Conservation (phyloP, 1,140 invertebrate genomes). For the Hesperophylax magnus region DNA sequence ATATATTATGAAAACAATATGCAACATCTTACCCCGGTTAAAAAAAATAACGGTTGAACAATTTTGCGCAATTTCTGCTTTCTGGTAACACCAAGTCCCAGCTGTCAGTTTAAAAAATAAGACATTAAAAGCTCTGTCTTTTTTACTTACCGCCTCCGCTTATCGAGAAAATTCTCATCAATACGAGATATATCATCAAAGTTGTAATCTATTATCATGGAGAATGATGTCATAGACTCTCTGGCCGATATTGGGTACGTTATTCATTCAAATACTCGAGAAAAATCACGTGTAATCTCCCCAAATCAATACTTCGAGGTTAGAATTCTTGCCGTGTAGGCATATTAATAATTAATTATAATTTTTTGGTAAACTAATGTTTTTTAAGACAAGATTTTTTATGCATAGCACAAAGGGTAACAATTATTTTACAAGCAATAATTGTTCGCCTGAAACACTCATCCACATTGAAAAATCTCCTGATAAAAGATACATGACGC, state of each 20-base stretch:
- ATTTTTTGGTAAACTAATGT: too few relatives aligned
- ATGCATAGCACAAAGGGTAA: too few relatives aligned
- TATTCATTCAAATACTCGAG: not conserved
- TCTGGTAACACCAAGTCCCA: not conserved
- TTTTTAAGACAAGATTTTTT: too few relatives aligned
- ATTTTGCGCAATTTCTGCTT: too few relatives aligned
- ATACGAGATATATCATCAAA: not conserved
- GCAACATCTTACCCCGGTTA: not conserved
- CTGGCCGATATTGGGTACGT: conserved; percentile 50
- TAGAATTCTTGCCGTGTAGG: not conserved
- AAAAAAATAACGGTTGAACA: not conserved
- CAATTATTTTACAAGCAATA: too few relatives aligned
- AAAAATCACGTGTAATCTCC: not conserved
- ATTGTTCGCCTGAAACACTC: too few relatives aligned
- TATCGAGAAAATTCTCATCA: not conserved
- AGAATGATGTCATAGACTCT: conserved; percentile 45
- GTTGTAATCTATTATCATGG: conserved; percentile 24
- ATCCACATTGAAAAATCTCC: too few relatives aligned
- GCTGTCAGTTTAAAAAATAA: not conserved
- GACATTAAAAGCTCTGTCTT: not conserved
- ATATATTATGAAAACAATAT: too few relatives aligned
- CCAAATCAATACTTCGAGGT: not conserved
- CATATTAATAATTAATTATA: too few relatives aligned
- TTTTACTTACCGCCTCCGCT: conserved; percentile 12
- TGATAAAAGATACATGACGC: too few relatives aligned